A percentile compares a stretch with the other conserved stretches of the same genome.
Evolutionary conservation across 2,888 invertebrate genomes (phyloP).

Genomic region (Globia sparganii): DNA sequence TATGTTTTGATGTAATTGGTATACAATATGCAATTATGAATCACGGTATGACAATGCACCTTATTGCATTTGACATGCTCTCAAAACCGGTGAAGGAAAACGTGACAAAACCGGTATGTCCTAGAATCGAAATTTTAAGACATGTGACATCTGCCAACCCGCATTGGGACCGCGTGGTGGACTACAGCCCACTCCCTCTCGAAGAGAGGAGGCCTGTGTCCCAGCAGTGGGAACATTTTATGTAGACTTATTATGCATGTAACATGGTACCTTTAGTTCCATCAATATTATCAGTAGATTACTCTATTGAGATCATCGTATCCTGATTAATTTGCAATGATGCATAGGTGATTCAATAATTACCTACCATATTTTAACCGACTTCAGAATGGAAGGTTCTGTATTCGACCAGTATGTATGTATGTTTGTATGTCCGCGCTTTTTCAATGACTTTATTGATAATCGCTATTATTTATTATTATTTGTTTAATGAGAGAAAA

Average conservation of each 20-base stretch:
- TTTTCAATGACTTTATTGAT: not conserved
- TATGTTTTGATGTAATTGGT: constrained; percentile 22
- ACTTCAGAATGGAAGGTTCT: too few relatives aligned
- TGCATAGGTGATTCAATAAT: not conserved
- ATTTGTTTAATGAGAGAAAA: not conserved
- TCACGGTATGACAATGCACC: not conserved
- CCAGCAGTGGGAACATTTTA: not conserved
- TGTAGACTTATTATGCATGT: not conserved
- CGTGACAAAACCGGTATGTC: too few relatives aligned
- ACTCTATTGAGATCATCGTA: not conserved
- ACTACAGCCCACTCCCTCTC: not conserved
- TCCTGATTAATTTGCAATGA: not conserved
- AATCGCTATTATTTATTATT: not conserved
- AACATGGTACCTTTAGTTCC: not conserved
- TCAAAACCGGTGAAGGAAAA: not conserved
- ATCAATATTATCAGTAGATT: not conserved
- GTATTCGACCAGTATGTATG: too few relatives aligned
- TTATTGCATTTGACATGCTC: not conserved
- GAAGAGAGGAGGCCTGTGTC: not conserved
- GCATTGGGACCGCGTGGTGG: not conserved
- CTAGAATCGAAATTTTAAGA: too few relatives aligned
- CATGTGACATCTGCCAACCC: not conserved
- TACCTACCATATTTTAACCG: constrained; percentile 7
- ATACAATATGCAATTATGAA: not conserved
- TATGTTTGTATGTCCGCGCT: too few relatives aligned